These are phyloP conservation scores for Piaya cayana DNA, from an alignment of 2,113 vertebrate genomes.

Conservation along the genomic window DNA sequence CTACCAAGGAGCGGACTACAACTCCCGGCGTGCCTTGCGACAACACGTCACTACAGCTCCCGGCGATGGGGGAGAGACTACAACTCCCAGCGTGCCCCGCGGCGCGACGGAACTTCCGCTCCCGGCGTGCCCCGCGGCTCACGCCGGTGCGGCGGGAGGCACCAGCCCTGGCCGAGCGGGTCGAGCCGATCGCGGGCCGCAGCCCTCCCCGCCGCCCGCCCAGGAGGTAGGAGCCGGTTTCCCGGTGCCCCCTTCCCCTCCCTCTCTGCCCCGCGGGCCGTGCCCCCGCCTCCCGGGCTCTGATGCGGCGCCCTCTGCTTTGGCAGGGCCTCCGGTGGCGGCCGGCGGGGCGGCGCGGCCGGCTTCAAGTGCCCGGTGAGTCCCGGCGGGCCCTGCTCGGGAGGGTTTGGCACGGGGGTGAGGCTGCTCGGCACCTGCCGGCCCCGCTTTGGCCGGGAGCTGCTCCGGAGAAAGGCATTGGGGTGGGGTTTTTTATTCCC, in stretches of 20 bases:
- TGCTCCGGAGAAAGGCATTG: too few species aligned
- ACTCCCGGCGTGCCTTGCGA: too few species aligned
- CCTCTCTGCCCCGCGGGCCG: not conserved
- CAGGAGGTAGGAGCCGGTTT: not conserved
- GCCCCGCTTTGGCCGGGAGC: not conserved
- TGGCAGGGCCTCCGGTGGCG: constrained; percentile 26
- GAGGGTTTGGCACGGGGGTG: not conserved
- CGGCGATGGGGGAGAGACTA: too few species aligned
- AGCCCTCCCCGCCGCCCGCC: not conserved
- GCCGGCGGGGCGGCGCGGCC: not conserved
- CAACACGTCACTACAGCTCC: too few species aligned
- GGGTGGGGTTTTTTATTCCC: not conserved
- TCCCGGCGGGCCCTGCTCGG: not conserved
- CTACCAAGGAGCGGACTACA: too few species aligned
- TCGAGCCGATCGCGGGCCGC: not conserved
- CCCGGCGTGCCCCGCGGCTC: not conserved
- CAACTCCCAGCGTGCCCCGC: not conserved
- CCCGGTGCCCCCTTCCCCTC: not conserved
- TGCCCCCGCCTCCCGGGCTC: not conserved
- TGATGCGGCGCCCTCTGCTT: not conserved
- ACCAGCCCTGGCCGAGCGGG: not conserved
- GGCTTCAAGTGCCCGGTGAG: constrained; percentile 57
- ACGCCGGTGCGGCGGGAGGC: not conserved
- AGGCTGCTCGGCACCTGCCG: too few species aligned
- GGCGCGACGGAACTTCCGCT: too few species aligned